Evolutionary conservation across 1,140 invertebrate species (phyloP).

Genomic region (Trichonephila clavipes): DNA sequence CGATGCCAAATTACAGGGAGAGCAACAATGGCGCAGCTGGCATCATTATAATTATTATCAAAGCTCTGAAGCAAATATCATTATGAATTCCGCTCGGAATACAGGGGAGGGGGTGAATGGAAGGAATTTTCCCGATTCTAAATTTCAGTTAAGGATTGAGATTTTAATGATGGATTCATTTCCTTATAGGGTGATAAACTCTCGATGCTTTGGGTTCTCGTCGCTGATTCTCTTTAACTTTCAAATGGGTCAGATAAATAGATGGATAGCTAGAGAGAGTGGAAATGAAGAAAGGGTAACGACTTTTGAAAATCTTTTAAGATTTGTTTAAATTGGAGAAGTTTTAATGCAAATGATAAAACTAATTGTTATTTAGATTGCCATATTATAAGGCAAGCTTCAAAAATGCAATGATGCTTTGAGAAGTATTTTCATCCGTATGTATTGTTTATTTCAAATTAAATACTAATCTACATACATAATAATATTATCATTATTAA

Average conservation of each 20-base stretch:
- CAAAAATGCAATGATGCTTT: too few species aligned
- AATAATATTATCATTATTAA: too few species aligned
- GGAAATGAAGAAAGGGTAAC: not conserved
- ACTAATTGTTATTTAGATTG: too few species aligned
- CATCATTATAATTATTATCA: conserved; percentile 69
- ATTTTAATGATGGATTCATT: conserved; percentile 43
- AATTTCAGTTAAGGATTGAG: not conserved
- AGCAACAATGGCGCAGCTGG: conserved; percentile 61
- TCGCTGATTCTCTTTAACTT: not conserved
- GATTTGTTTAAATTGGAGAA: too few species aligned
- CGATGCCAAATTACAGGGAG: conserved; percentile 63
- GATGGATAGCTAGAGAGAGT: not conserved
- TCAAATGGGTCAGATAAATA: not conserved
- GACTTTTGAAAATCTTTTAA: not conserved
- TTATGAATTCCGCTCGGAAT: conserved; percentile 45
- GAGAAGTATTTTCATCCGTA: too few species aligned
- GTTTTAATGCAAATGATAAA: too few species aligned
- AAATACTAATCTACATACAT: too few species aligned
- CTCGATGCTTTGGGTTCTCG: not conserved
- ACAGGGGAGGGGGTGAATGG: not conserved
- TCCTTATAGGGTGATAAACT: not conserved
- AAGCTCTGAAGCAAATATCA: conserved; percentile 60
- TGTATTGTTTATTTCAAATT: too few species aligned
- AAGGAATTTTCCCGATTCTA: conserved; percentile 16
- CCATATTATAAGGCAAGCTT: too few species aligned